These are phyloP conservation scores for Chloroceryle aenea DNA, from an alignment of 2,113 vertebrate species.

Conservation along the genomic window DNA sequence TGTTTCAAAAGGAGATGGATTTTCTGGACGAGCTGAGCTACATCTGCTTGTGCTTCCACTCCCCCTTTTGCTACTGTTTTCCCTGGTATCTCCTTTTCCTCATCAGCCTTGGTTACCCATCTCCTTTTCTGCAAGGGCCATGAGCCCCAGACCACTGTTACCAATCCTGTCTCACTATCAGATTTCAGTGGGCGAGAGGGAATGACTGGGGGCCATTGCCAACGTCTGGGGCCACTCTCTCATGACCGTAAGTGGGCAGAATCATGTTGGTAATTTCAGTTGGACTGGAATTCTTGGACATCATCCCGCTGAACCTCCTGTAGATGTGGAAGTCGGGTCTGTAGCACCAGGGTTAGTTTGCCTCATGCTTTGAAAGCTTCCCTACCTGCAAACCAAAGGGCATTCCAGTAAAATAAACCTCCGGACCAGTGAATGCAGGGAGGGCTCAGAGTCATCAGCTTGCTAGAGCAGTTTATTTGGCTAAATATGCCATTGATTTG, in stretches of 20 bases:
- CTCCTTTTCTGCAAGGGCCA: neutral
- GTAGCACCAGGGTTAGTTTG: rapidly evolving
- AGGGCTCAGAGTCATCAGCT: constrained; percentile 33
- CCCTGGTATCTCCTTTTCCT: neutral
- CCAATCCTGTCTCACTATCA: neutral
- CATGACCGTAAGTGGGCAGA: neutral
- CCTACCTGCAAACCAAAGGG: neutral
- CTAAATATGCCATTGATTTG: constrained; percentile 79
- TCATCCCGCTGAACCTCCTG: neutral
- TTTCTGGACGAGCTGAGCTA: neutral
- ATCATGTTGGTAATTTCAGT: neutral
- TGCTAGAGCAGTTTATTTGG: constrained; percentile 68
- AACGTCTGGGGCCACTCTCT: neutral
- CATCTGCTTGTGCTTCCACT: neutral
- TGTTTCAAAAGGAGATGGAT: neutral
- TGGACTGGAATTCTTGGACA: neutral
- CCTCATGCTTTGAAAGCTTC: neutral
- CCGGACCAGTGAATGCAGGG: neutral
- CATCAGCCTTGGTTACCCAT: neutral
- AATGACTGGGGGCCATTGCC: neutral
- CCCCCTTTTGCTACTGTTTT: rapidly evolving
- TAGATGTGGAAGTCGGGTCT: neutral
- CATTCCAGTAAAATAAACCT: neutral
- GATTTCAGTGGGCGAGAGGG: neutral
- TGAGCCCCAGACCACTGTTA: rapidly evolving